phyloP scores from a whole-genome alignment of 2,888 invertebrate species.

The Lordiphosa andalusiaca region DNA sequence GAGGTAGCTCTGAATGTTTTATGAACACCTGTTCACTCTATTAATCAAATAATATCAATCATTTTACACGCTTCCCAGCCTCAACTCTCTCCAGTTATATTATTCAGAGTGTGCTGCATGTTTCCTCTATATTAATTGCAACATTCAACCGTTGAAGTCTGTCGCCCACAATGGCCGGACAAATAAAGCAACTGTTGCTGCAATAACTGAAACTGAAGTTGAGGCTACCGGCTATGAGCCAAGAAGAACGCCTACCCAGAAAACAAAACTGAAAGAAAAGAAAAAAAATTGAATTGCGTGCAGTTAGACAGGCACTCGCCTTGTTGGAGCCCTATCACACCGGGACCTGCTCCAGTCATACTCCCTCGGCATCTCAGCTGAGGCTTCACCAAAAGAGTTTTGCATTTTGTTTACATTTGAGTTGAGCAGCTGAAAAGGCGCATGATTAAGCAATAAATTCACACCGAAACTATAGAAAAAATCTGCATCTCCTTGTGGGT shows the following conservation, averaged over 20 bases:
- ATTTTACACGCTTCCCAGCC: no score
- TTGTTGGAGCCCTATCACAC: slow-evolving; percentile 38
- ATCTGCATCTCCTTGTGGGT: slow-evolving; percentile 28
- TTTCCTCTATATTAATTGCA: slow-evolving; percentile 62
- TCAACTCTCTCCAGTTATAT: not conserved
- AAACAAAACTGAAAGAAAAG: slow-evolving; percentile 4
- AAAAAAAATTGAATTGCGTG: slow-evolving; percentile 16
- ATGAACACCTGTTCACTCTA: no score
- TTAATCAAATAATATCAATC: no score
- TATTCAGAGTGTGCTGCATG: slow-evolving; percentile 18
- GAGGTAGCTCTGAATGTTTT: no score
- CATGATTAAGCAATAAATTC: slow-evolving; percentile 69
- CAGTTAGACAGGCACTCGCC: slow-evolving; percentile 53
- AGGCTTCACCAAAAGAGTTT: slow-evolving; percentile 6
- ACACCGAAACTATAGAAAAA: slow-evolving; percentile 39
- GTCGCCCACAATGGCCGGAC: slow-evolving; percentile 43
- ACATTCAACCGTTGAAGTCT: slow-evolving; percentile 36
- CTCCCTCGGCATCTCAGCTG: not conserved
- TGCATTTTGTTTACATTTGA: slow-evolving; percentile 44
- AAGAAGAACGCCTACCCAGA: slow-evolving; percentile 41
- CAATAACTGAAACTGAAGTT: slow-evolving; percentile 25
- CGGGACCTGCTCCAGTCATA: slow-evolving; percentile 1
- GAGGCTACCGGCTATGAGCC: slow-evolving; percentile 6
- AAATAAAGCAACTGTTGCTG: slow-evolving; percentile 44
- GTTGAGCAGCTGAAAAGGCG: slow-evolving; percentile 36